Evolutionary conservation across 2,113 vertebrate species (phyloP).

Genomic region (Notothenia rossii): DNA sequence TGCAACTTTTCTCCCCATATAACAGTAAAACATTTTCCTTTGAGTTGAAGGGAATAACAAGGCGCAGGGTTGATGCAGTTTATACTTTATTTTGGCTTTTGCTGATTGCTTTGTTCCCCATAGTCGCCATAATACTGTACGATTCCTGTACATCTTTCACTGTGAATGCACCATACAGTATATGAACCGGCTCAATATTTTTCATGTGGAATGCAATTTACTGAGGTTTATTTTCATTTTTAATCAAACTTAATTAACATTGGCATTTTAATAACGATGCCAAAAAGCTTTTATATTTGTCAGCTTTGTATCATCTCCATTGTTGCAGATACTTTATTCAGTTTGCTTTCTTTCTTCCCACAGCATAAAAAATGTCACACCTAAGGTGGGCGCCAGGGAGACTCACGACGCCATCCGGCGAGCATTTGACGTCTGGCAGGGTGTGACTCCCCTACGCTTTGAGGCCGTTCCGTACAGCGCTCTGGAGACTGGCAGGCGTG

Average conservation of each 20-base stretch:
- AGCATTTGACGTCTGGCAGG: constrained; percentile 99
- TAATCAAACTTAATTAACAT: too few relatives aligned
- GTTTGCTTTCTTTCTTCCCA: constrained; percentile 12
- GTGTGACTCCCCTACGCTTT: constrained; percentile 98
- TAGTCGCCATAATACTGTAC: background rate
- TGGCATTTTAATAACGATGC: too few relatives aligned
- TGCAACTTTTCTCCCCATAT: constrained; percentile 71
- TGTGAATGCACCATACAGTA: too few relatives aligned
- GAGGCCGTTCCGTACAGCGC: constrained; percentile 97
- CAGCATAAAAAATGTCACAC: constrained; percentile 99
- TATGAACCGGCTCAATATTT: background rate
- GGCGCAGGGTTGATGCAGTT: background rate
- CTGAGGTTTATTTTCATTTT: too few relatives aligned
- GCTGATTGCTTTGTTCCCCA: constrained; percentile 10
- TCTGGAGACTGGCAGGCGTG: constrained; percentile 95
- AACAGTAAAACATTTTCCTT: constrained; percentile 52
- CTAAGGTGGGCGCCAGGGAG: constrained; percentile 95
- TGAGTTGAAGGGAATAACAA: constrained; percentile 48
- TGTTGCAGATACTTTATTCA: background rate
- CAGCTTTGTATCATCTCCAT: background rate
- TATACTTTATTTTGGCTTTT: constrained; percentile 6
- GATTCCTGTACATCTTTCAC: background rate
- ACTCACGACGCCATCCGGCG: constrained; percentile 96
- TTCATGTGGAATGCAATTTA: background rate
- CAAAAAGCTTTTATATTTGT: too few relatives aligned